Base-by-base conservation (phyloP, 2,888 invertebrate species). In the Leptothorax acervorum region DNA sequence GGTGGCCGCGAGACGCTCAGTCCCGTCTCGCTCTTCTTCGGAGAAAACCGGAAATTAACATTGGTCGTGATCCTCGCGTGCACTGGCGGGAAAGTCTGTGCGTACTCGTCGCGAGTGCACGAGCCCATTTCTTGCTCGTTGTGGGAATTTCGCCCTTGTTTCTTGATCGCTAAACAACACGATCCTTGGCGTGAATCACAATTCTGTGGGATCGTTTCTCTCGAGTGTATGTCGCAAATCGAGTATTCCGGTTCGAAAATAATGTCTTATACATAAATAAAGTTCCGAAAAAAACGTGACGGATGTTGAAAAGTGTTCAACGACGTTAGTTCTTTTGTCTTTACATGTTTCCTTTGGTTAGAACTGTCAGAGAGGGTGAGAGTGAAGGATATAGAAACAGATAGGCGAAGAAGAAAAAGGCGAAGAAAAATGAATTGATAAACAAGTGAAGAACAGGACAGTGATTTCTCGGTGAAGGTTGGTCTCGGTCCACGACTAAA, bases 21-120 rank as follows among this genome's bases (percentile, higher is more conserved):
- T 94, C 89, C 92, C 91, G 92, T 92, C 91, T 92, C 91, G 92
- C 86, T 92, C 91, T 91, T 90, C 90, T 83, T 28, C 85, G 71
- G 85, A 86, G 90, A 85, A 86, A 90, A 88, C 87, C 86, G 90
- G 88, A 89, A 90, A 86, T 83, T 68, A 48, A 48, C 18, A 68
- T 5, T 11, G 83, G 76, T 68, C 62, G 63, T 60, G 53, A 31
- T 74, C 53, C 45, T 86, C 76, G 28, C 42, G 68, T 70, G 75
- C 62, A 66, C 91, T 87, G 90, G 91, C 91, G 89, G 91, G 91
- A 91, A 91, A 92, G 48, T 84, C 86, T 62, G 31, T 63, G 63
- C 39, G 23, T 57, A 15, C 57, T 35, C 39, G 45, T 45, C 62
- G 84, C 68, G 62, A 78, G 57, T 84, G 82, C 42, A 31, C 39